Base-by-base conservation (phyloP, 2,113 vertebrate species). In the Gallinago jamesoni region DNA sequence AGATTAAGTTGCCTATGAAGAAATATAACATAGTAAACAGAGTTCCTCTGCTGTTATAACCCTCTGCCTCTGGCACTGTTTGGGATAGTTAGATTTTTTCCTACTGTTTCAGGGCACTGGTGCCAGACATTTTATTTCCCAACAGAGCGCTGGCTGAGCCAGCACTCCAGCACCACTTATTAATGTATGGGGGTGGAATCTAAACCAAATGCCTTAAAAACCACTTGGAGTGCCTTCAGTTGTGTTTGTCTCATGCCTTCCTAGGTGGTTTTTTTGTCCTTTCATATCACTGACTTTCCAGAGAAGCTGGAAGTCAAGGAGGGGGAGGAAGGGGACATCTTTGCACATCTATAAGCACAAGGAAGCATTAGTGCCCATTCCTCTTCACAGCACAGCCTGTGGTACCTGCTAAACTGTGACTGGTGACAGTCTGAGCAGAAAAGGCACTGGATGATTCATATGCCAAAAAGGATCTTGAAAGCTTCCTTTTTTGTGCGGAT, bases 111-210 rank as follows among this genome's bases (percentile, higher is more conserved):
- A 64, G 48, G 48, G 12, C 14, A 60, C 5, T 7, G 22, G 7
- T 66, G 35, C 35, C 50, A 60, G 35, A 9, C 7, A 17, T 37
- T 35, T 53, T 15, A 5, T 60, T 88, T 79, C 13, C 35, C 19
- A 56, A 13, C 23, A 25, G 14, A 72, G 17, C 4, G 2, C 8
- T 47, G 53, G 10, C 18, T 68, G 30, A 63, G 12, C 19, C 50
- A 48, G 7, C 25, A 22, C 19, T 68, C 35, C 45, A 64, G 56
- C 30, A 79, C 30, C 30, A 5, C 6, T 92, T 88, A 37, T 57
- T 68, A 68, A 78, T 0, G 0, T 27, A 19, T 1, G 0, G 14
- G 7, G 3, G 3, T 33, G 5, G 62, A 91, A 69, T 72, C 33
- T 48, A 76, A 79, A 64, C 9, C 8, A 72, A 75, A 79, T 35